Base-by-base conservation (phyloP, 1,140 invertebrate genomes). In the Drosophila leontia region DNA sequence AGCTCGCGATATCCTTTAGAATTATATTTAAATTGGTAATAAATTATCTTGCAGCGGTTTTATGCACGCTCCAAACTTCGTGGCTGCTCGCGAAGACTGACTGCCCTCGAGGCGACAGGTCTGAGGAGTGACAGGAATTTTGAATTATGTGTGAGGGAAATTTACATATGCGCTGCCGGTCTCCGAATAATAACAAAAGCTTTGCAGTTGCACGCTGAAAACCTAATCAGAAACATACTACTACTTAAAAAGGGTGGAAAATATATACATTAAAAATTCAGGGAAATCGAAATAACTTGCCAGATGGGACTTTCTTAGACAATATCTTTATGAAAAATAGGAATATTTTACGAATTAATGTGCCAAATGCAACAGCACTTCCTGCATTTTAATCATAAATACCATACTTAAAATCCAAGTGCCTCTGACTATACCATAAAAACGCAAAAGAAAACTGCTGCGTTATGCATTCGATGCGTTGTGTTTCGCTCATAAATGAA, bases 71-170 rank as follows among this genome's bases (percentile, higher is more conserved):
- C 29, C 29, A 62, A 61, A 68, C 56, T 69, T 65, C 32, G 53
- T 67, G 35, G 56, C 44, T 53, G 15, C 19, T 67, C 19, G 47
- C 47, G n/a, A 45, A 26, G 19, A 35, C 12, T 35, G 39, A 45
- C 45, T 70, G 67, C 39, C 62, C 62, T 35, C 67, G 63, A 55
- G 63, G 67, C 63, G 48, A 59, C 74, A 70, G 53, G 69, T 68
- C 65, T 70, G 82, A 56, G 35, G 67, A 87, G 69, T 80, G 84
- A 83, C 77, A 70, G 50, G 84, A 87, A 88, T 88, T 87, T 87
- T 68, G 76, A 87, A 82, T 87, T 77, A 87, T 80, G 68, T 80
- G 77, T 53, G 57, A 45, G 32, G 37, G 59, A 74, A 60, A 78
- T 87, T 83, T 86, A 63, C 71, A 75, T 60, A 64, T 32, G 48